Evolutionary conservation across 2,113 vertebrate species (phyloP).

Genomic region (Bubo bubo): DNA sequence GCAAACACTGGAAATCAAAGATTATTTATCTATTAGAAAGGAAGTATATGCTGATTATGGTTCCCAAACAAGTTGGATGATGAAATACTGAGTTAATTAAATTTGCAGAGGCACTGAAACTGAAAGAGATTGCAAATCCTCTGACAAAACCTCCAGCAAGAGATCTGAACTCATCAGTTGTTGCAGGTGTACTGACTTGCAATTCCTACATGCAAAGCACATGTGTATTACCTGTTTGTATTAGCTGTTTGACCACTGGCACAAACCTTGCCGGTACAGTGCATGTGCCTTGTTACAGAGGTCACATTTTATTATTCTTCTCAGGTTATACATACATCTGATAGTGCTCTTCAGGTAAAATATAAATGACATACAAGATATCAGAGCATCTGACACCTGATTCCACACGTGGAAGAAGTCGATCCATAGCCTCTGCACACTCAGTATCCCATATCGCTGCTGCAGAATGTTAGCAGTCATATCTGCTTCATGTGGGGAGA

Average conservation of each 20-base stretch:
- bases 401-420: rapidly evolving
- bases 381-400: neutral
- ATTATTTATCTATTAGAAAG: neutral
- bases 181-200: neutral
- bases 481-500: neutral
- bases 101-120: neutral
- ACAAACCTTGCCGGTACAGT: neutral
- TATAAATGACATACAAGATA: neutral
- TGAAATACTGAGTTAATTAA: neutral
- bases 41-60: neutral
- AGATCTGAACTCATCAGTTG: neutral
- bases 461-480: neutral
- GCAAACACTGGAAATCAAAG: neutral
- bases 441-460: neutral
- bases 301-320: neutral
- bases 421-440: neutral
- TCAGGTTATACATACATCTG: neutral
- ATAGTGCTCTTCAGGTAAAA: neutral
- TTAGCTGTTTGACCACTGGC: neutral
- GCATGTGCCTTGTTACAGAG: neutral
- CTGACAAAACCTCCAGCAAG: neutral
- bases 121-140: neutral
- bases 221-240: neutral
- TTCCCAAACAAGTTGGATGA: neutral
- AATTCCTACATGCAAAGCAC: neutral